Conservation (phyloP, 2,888 invertebrate species). For the Apamea sordens region DNA sequence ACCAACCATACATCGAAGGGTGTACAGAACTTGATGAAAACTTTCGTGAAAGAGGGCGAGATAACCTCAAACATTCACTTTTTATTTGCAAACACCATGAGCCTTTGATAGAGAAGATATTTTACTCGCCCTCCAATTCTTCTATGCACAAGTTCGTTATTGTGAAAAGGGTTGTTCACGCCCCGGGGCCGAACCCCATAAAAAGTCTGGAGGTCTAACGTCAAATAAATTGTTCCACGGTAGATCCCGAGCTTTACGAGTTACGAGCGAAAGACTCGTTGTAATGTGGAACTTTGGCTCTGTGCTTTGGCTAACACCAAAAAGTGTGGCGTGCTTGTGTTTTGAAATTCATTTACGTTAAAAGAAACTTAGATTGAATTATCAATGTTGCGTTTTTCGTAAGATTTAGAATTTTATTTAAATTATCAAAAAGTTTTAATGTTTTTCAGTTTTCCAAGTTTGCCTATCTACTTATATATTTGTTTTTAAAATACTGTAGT, state of each 20-base stretch:
- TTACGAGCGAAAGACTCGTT: conserved; percentile 69
- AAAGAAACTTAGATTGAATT: conserved; percentile 25
- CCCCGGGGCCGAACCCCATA: conserved; percentile 49
- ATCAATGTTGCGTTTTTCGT: conserved; percentile 1
- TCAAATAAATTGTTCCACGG: conserved; percentile 76
- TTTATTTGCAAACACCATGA: conserved; percentile 56
- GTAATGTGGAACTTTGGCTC: conserved; percentile 52
- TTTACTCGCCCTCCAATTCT: conserved; percentile 49
- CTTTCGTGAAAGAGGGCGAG: conserved; percentile 31
- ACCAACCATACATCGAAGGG: conserved; percentile 19
- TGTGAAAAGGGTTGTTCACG: conserved; percentile 65
- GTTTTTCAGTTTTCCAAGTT: not conserved
- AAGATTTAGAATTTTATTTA: not conserved
- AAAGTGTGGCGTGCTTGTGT: conserved; percentile 3
- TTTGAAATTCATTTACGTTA: conserved; percentile 31
- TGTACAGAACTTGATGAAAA: conserved; percentile 48
- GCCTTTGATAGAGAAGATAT: conserved; percentile 63
- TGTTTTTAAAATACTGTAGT: not conserved
- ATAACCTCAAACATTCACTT: conserved; percentile 51
- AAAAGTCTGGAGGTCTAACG: conserved; percentile 72
- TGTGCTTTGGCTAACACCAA: conserved; percentile 7
- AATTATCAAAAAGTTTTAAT: not conserved
- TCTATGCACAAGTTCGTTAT: conserved; percentile 65
- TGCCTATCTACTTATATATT: too few relatives aligned
- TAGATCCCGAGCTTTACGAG: conserved; percentile 68